Evolutionary conservation across 2,797 vertebrate species (phyloP).

Genomic region (Podarcis siculus): DNA sequence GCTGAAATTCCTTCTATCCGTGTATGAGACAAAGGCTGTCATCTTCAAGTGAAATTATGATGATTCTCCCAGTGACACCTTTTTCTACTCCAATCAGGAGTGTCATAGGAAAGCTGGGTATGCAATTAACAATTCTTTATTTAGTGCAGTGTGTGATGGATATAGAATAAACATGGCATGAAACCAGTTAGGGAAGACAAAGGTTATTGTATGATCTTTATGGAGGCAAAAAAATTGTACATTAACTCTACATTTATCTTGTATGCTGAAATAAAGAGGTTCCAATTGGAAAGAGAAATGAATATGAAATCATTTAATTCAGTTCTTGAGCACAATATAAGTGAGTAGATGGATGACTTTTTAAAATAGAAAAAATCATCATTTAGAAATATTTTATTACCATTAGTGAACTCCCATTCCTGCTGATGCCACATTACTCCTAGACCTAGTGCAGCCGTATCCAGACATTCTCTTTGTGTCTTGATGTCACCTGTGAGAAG

Average conservation of each 20-base stretch:
- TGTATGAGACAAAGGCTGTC: not conserved
- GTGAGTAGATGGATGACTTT: not conserved
- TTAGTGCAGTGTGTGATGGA: not conserved
- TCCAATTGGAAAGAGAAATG: not conserved
- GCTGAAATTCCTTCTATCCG: not conserved
- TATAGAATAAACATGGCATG: not conserved
- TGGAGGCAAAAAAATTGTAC: not conserved
- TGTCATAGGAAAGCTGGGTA: not conserved
- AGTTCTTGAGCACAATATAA: not conserved
- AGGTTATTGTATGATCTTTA: not conserved
- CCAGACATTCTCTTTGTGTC: too few species aligned
- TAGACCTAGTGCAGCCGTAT: not conserved
- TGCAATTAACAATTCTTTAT: not conserved
- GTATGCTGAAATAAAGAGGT: not conserved
- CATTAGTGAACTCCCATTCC: not conserved
- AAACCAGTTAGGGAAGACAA: constrained; percentile 1
- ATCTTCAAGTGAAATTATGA: constrained; percentile 17
- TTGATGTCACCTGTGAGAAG: too few species aligned
- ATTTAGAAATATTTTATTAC: not conserved
- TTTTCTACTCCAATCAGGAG: not conserved
- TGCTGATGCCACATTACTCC: not conserved
- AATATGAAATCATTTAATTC: not conserved
- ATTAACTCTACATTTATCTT: not conserved
- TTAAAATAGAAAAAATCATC: not conserved
- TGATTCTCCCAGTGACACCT: constrained; percentile 10